phyloP scores from a whole-genome alignment of 2,797 vertebrate species.

The Chelidonichthys spinosus region DNA sequence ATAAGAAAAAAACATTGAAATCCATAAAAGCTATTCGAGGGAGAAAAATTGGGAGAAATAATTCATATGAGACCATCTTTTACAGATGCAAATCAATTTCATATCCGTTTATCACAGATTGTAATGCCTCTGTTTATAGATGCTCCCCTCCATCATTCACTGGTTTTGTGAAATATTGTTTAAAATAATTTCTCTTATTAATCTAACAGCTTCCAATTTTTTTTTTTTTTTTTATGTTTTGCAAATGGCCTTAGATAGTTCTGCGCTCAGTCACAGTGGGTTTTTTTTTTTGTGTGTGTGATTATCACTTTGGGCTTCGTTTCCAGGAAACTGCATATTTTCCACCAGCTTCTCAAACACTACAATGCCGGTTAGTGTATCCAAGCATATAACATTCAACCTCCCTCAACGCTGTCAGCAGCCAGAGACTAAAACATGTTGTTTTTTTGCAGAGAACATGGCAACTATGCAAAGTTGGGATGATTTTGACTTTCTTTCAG shows the following conservation, averaged over 20 bases:
- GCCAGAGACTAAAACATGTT: neutral
- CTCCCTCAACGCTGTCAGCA: neutral
- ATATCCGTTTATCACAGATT: conserved; percentile 52
- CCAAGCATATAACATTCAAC: neutral
- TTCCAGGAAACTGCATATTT: neutral
- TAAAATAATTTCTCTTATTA: conserved; percentile 47
- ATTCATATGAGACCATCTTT: conserved; percentile 46
- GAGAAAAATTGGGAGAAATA: conserved; percentile 34
- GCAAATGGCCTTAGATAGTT: conserved; percentile 31
- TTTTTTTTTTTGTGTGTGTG: conserved; percentile 26
- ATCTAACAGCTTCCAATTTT: conserved; percentile 48
- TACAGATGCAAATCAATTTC: conserved; percentile 63
- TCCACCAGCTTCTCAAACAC: neutral
- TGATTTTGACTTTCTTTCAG: conserved; percentile 8
- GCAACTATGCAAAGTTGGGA: neutral
- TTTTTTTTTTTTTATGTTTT: conserved; percentile 55
- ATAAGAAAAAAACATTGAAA: conserved; percentile 47
- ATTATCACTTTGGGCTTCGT: conserved; percentile 21
- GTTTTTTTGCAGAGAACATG: neutral
- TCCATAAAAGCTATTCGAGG: conserved; percentile 19
- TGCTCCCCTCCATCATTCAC: conserved; percentile 28
- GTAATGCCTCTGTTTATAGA: conserved; percentile 45
- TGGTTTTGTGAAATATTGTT: conserved; percentile 40
- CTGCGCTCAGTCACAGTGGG: conserved; percentile 9
- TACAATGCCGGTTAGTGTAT: neutral